Evolutionary conservation across 2,888 invertebrate species (phyloP).

Genomic region (Rhorus exstirpatorius): DNA sequence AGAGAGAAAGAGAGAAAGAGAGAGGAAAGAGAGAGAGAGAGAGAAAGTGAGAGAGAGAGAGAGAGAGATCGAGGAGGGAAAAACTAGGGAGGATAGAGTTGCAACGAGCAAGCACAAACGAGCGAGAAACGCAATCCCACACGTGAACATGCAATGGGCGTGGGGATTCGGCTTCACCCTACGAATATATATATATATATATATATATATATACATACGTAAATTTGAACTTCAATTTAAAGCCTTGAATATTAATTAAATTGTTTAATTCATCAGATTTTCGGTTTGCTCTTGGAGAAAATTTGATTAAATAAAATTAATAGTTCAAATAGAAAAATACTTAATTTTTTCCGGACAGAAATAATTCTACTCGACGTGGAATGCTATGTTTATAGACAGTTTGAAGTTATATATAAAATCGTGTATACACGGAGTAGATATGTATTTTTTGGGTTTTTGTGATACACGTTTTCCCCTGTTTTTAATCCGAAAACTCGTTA

Average conservation of each 20-base stretch:
- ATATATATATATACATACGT: conserved; percentile 7
- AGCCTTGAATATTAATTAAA: too few species aligned
- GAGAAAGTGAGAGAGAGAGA: too few species aligned
- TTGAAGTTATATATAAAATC: too few species aligned
- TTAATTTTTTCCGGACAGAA: neutral
- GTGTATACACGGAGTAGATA: conserved; percentile 11
- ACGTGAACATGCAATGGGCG: conserved; percentile 68
- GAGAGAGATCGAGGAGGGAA: conserved; percentile 13
- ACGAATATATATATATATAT: conserved; percentile 46
- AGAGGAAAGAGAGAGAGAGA: too few species aligned
- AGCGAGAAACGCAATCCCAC: conserved; percentile 64
- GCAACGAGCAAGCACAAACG: conserved; percentile 46
- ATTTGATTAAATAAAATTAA: neutral
- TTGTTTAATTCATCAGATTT: too few species aligned
- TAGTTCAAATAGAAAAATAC: neutral
- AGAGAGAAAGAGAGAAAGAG: too few species aligned
- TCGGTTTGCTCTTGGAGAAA: too few species aligned
- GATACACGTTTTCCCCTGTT: conserved; percentile 43
- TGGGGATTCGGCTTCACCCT: conserved; percentile 43
- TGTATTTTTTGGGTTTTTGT: conserved; percentile 41
- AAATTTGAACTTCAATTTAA: neutral
- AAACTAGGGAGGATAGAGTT: conserved; percentile 38
- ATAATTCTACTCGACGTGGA: too few species aligned
- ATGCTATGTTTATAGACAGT: too few species aligned
- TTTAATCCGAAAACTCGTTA: conserved; percentile 55